Base-by-base conservation (phyloP, 2,113 vertebrate species). In the Larimichthys polyactis region DNA sequence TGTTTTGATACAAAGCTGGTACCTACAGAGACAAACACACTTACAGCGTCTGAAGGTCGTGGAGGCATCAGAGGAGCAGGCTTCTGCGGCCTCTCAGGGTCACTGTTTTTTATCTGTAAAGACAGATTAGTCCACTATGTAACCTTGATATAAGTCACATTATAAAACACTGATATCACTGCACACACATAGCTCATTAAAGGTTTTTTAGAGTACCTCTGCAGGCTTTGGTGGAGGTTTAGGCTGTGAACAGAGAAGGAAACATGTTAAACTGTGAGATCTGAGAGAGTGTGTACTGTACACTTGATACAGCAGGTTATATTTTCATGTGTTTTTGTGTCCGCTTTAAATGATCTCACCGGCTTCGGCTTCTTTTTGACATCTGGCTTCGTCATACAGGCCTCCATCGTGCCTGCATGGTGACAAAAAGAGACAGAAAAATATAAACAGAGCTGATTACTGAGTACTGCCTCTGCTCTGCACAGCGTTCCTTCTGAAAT, bases 351-450 rank as follows among this genome's bases (percentile, higher is more conserved):
- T 32, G 1, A 63, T 81, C 90, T 91, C 44, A 94, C 94, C 49
- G 40, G 85, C 20, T 83, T 90, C 3, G 82, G 79, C 62, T 83
- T 92, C 86, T 81, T 90, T 67, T 89, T 93, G 9, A 54, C 82
- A 27, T 90, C 89, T 83, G 91, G 89, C 52, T 82, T 92, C 55
- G 63, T 49, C 89, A 82, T 55, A 44, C 82, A 86, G 2, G 87
- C 76, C 86, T 94, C 94, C 94, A 94, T 94, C 60, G 49, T 78
- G 46, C 22, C 87, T 84, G 83, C 17, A 16, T 20, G 65, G 40
- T 1, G 4, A 76, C 51, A 72, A 3, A 82, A 22, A 62, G 2
- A 48, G 4, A 43, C 0, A 57, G 24, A 5, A 3, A 48, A 29
- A 15, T 1, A 12, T 74, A 16, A 71, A 75, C 54, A 67, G 46